Conservation (phyloP, 2,113 vertebrate genomes). For the Orientallactaga bullata region DNA sequence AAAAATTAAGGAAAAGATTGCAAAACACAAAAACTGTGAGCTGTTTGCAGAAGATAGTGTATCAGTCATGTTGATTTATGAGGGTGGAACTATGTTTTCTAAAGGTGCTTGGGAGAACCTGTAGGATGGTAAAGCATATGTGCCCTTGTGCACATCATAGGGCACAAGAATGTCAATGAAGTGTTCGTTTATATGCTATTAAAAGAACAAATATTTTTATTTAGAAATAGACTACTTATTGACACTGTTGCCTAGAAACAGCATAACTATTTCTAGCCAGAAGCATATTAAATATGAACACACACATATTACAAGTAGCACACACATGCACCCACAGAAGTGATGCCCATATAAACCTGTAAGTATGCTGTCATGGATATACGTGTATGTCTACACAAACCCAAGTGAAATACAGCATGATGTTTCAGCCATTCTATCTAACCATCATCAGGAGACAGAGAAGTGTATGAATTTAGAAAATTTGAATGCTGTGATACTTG, state of each 20-base stretch:
- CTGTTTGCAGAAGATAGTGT: neutral
- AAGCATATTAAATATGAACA: neutral
- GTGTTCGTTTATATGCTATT: conserved; percentile 13
- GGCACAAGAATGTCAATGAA: neutral
- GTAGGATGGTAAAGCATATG: neutral
- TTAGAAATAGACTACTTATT: conserved; percentile 33
- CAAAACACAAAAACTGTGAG: neutral
- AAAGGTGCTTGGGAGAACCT: neutral
- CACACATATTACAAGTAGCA: neutral
- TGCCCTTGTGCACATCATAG: neutral
- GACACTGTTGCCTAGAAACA: conserved; percentile 28
- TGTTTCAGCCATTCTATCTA: neutral
- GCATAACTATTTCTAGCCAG: conserved; percentile 27
- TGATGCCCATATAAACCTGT: neutral
- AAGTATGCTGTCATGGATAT: neutral
- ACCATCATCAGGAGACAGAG: neutral
- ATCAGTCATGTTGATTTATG: neutral
- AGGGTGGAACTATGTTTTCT: neutral
- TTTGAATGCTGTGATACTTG: neutral
- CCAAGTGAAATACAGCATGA: neutral
- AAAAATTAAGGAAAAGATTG: neutral
- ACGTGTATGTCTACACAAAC: neutral
- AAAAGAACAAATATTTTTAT: conserved; percentile 43
- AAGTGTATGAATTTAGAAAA: neutral
- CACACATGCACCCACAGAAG: neutral